phyloP scores from a whole-genome alignment of 2,113 vertebrate species.

The Phoenicopterus ruber region DNA sequence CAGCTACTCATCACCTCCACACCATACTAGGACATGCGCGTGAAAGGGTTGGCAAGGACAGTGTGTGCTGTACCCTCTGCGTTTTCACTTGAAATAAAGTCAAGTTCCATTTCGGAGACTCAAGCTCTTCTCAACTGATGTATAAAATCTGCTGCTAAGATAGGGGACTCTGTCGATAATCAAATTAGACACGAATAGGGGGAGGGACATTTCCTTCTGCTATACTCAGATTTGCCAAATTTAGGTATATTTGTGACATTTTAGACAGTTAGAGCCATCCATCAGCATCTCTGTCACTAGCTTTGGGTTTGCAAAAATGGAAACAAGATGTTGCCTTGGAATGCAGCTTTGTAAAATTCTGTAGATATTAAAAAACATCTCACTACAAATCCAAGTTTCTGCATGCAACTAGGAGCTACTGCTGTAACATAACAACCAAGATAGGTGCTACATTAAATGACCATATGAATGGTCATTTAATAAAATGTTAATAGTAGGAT shows the following conservation, averaged over 20 bases:
- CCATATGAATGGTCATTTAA: neutral
- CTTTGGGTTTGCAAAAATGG: constrained; percentile 20
- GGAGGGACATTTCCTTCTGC: constrained; percentile 39
- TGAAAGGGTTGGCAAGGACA: neutral
- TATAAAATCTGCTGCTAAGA: constrained; percentile 37
- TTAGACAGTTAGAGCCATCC: constrained; percentile 43
- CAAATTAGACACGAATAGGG: constrained; percentile 38
- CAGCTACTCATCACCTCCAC: neutral
- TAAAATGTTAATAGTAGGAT: constrained; percentile 33
- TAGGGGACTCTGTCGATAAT: constrained; percentile 9
- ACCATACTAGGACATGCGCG: neutral
- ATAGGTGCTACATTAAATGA: neutral
- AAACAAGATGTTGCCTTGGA: constrained; percentile 55
- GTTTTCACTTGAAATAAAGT: constrained; percentile 41
- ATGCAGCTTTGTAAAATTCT: neutral
- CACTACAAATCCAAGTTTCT: neutral
- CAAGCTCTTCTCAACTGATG: neutral
- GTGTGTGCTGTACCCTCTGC: neutral
- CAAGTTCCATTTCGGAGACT: neutral
- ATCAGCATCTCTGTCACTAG: constrained; percentile 52
- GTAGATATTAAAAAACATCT: constrained; percentile 3
- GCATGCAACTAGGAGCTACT: neutral
- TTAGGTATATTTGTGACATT: constrained; percentile 53
- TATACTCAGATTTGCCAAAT: constrained; percentile 26
- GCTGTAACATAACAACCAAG: neutral